phyloP scores from a whole-genome alignment of 2,113 vertebrate genomes.

The Thymallus thymallus region DNA sequence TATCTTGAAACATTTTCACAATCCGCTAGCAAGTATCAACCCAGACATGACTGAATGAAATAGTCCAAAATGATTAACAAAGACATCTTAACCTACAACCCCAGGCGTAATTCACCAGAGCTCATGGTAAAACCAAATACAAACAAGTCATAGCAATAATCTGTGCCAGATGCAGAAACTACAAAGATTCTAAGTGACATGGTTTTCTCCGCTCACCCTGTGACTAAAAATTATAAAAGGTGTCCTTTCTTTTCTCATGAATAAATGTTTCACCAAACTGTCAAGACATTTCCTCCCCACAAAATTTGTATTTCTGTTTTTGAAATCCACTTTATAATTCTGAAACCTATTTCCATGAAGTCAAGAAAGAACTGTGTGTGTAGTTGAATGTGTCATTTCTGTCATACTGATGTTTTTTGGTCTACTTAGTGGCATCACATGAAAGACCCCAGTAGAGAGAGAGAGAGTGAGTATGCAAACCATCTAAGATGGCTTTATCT shows the following conservation, averaged over 20 bases:
- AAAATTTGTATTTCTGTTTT: conserved; percentile 7
- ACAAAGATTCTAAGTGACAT: background rate
- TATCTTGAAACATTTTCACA: too few species aligned
- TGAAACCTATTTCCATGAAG: background rate
- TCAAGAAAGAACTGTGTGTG: background rate
- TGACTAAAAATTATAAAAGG: conserved; percentile 1
- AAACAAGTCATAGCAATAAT: background rate
- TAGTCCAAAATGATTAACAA: too few species aligned
- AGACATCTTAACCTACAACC: too few species aligned
- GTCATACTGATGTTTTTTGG: background rate
- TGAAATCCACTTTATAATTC: background rate
- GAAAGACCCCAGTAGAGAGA: background rate
- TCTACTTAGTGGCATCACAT: background rate
- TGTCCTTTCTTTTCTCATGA: conserved; percentile 4
- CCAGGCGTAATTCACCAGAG: too few species aligned
- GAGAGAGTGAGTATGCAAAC: background rate
- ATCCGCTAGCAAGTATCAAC: too few species aligned
- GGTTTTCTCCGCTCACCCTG: background rate
- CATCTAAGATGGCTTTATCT: too few species aligned
- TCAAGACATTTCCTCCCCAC: background rate
- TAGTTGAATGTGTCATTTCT: too few species aligned
- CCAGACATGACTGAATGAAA: too few species aligned
- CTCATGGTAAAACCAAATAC: too few species aligned
- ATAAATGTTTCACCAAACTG: conserved; percentile 5
- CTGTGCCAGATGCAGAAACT: conserved; percentile 7